phyloP scores from a whole-genome alignment of 2,797 vertebrate genomes.

The Vireo griseus region DNA sequence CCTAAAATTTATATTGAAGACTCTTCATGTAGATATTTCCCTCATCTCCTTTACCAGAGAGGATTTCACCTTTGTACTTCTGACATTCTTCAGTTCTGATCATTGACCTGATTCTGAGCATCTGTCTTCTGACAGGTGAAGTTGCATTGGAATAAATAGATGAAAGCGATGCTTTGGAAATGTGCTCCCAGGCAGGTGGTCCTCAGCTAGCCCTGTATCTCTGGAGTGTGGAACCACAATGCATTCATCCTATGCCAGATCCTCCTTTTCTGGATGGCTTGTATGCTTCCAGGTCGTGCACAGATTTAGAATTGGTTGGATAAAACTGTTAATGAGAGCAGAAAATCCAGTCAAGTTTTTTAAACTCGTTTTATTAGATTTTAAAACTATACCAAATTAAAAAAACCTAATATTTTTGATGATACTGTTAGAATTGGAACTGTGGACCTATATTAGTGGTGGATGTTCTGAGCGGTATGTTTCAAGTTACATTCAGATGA shows the following conservation, averaged over 20 bases:
- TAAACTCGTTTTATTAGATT: neutral
- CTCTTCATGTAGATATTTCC: neutral
- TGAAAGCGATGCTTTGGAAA: neutral
- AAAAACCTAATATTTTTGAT: neutral
- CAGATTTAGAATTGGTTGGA: neutral
- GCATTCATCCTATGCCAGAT: neutral
- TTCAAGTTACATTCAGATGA: neutral
- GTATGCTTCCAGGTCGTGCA: neutral
- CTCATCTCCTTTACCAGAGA: neutral
- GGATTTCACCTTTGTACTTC: neutral
- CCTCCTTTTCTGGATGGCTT: neutral
- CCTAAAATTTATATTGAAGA: neutral
- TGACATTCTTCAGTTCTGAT: neutral
- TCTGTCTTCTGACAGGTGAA: neutral
- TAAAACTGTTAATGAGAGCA: neutral
- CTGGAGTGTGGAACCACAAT: neutral
- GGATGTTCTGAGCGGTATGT: neutral
- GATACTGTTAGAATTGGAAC: neutral
- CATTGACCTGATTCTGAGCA: neutral
- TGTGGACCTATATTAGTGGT: neutral
- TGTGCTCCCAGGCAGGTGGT: neutral
- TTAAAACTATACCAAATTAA: neutral
- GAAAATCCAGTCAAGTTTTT: neutral
- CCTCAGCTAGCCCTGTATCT: neutral
- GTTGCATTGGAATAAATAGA: neutral